phyloP scores from a whole-genome alignment of 2,797 vertebrate species.

The Lacerta viridis region DNA sequence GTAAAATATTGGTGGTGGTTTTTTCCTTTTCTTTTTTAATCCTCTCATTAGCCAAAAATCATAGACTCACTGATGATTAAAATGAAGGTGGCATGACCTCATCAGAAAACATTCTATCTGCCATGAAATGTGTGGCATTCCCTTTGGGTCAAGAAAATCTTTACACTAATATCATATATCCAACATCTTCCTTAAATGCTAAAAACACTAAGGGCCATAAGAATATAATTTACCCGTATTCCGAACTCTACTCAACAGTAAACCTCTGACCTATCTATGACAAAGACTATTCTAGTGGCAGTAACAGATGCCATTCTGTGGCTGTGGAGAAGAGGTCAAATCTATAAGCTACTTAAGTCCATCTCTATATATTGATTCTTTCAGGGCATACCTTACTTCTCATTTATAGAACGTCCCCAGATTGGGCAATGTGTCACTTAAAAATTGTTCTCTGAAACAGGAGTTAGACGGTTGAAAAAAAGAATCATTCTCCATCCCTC shows the following conservation, averaged over 20 bases:
- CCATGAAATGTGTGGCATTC: neutral
- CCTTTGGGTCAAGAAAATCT: neutral
- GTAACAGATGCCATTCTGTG: conserved; percentile 55
- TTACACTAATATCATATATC: neutral
- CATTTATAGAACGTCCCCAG: conserved; percentile 6
- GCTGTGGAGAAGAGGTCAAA: conserved; percentile 50
- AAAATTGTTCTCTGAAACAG: conserved; percentile 28
- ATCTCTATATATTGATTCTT: conserved; percentile 47
- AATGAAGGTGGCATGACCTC: neutral
- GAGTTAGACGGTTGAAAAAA: conserved; percentile 2
- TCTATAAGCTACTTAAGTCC: conserved; percentile 44
- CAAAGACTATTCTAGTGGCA: conserved; percentile 50
- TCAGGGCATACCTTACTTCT: conserved; percentile 40
- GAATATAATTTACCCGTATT: conserved; percentile 43
- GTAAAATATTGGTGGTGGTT: neutral
- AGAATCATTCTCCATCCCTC: neutral
- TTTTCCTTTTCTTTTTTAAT: neutral
- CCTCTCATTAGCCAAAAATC: neutral
- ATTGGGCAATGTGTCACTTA: conserved; percentile 25
- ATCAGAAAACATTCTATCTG: neutral
- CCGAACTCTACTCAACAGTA: conserved; percentile 48
- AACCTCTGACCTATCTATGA: conserved; percentile 22
- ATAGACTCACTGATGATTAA: neutral
- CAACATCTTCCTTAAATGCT: neutral
- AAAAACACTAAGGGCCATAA: neutral